Evolutionary conservation across 1,140 invertebrate genomes (phyloP), one percentile per base, ranked within the genome.

Genomic region (Eueides isabella): DNA sequence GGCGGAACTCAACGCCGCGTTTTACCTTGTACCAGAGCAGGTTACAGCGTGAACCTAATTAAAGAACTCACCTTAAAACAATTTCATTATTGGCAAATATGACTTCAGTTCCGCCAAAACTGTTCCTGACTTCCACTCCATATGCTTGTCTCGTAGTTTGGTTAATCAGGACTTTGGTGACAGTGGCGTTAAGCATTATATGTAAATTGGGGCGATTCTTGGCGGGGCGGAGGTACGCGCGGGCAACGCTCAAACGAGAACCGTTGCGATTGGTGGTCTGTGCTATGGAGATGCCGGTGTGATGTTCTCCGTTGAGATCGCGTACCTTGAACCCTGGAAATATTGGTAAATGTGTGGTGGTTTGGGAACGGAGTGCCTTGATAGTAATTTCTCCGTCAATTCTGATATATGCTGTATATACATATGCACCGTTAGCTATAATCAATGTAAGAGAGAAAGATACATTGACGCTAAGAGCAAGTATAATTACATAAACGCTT

Each of bases 241-340:
- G 94, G 0, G 96, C 95, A 0, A 96, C 95, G 76, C 97, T 98
- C 70, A 98, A 95, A 5, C 98, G 95, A 0, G 97, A 97, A 1
- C 98, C 98, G 84, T 98, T 97, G 71, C 97, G 94, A 65, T 97
- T 97, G 0, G 97, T 99, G 30, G 96, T 98, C 94, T 98, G 98
- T 3, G 96, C 97, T 65, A 98, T 97, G 30, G 95, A 94, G 81
- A 98, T 98, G 1, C 97, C 97, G 0, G 96, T 96, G 77, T 97
- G 96, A 5, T 94, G 94, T 14, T 95, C 95, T 4, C 98, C 98
- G 91, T 98, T 98, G n/a, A 98, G 93, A 86, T 98, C 97, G 5
- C 97, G 95, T 2, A 95, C 94, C 38, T 95, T 93, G 86, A 97
- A 98, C 12, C 98, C 97, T 96, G 80, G 63, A 81, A 80, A 16